Evolutionary conservation across 2,113 vertebrate species (phyloP).

Genomic region (Mus pahari): DNA sequence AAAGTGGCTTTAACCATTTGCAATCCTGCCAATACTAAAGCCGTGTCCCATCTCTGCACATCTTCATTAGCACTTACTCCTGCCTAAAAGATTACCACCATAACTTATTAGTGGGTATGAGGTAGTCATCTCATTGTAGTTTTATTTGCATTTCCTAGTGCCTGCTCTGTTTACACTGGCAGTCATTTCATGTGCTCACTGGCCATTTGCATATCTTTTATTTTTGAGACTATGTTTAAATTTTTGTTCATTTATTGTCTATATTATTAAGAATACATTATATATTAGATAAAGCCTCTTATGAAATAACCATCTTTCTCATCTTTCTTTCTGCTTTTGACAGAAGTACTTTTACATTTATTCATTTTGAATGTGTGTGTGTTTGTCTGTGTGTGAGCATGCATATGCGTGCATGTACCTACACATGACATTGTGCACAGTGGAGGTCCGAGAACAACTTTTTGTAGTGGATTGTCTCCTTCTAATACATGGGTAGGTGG

Average conservation of each 20-base stretch:
- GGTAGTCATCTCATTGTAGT: not conserved
- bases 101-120: not conserved
- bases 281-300: conserved; percentile 10
- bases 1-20: not conserved
- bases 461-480: not conserved
- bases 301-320: conserved; percentile 34
- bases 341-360: not conserved
- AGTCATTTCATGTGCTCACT: not conserved
- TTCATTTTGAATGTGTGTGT: not conserved
- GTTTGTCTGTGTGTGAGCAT: not conserved
- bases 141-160: conserved; percentile 33
- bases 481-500: not conserved
- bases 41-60: not conserved
- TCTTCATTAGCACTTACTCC: not conserved
- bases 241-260: conserved; percentile 41
- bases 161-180: not conserved
- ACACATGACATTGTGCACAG: not conserved
- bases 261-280: conserved; percentile 8
- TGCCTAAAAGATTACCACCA: not conserved
- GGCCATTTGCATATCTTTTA: not conserved
- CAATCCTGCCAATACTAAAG: not conserved
- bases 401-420: not conserved
- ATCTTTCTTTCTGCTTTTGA: not conserved
- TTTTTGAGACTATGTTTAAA: conserved; percentile 39
- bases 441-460: not conserved